Base-by-base conservation (phyloP, 2,888 invertebrate species). In the Nudaria mundana region DNA sequence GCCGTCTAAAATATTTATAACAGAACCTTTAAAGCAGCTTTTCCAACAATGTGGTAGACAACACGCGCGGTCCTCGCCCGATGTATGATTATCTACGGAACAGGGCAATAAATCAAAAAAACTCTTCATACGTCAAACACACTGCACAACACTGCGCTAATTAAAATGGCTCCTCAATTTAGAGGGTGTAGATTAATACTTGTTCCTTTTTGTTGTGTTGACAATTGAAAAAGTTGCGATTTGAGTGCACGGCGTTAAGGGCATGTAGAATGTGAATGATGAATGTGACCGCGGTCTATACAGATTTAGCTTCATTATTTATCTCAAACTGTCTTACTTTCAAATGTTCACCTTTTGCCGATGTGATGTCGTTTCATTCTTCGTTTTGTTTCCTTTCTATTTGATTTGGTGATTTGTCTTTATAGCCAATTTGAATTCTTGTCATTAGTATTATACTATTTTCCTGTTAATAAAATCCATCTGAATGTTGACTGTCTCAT, bases 41-140 rank as follows among this genome's bases (percentile, higher is more conserved):
- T 79, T 90, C 90, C 81, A 90, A 90, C 86, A 83, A 89, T 81
- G 86, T 71, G 84, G 86, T 71, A 89, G 86, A 74, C 89, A 87
- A 89, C 89, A 85, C 81, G 89, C 81, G 78, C 80, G 86, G 79
- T 82, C 81, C 77, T 79, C 81, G 74, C 82, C 78, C 79, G 84
- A 62, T 71, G 84, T 78, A 83, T 78, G 82, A 79, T 76, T 83
- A 87, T 88, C 88, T 89, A 89, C 73, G 88, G 76, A 87, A 88
- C 88, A 88, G 86, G 83, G 82, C 76, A 86, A 87, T 71, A 85
- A 66, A 74, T 80, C 71, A 79, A 74, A 77, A 85, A 85, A 80
- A 78, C 79, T 81, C 56, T 59, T 59, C 63, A 52, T 44, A 59
- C 47, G 56, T 59, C 60, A 59, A 37, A 57, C 32, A 58, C 63